phyloP scores from a whole-genome alignment of 2,888 invertebrate genomes.

The Hemistola chrysoprasaria region DNA sequence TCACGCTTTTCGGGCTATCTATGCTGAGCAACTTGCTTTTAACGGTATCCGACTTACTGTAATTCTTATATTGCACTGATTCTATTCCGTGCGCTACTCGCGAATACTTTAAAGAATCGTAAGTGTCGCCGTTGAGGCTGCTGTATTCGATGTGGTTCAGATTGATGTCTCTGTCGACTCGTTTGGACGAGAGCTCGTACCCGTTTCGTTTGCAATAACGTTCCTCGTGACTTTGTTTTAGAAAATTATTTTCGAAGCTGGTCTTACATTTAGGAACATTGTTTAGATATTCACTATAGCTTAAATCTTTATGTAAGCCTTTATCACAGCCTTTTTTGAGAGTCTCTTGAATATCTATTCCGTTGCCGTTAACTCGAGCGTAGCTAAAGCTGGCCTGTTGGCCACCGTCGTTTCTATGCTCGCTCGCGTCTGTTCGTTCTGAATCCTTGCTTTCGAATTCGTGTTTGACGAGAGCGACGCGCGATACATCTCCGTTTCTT shows the following conservation, averaged over 20 bases:
- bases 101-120: slow-evolving; percentile 79
- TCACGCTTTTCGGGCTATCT: slow-evolving; percentile 76
- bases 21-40: slow-evolving; percentile 76
- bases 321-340: slow-evolving; percentile 80
- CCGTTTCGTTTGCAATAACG: slow-evolving; percentile 73
- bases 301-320: slow-evolving; percentile 75
- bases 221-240: slow-evolving; percentile 73
- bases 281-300: slow-evolving; percentile 73
- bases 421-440: slow-evolving; percentile 56
- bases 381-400: slow-evolving; percentile 65
- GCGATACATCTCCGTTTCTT: slow-evolving; percentile 62
- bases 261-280: slow-evolving; percentile 80
- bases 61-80: slow-evolving; percentile 76
- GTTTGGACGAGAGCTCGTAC: slow-evolving; percentile 63
- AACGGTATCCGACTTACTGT: slow-evolving; percentile 76
- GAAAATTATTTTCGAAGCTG: slow-evolving; percentile 78
- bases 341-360: slow-evolving; percentile 74
- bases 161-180: slow-evolving; percentile 71
- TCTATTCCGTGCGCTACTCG: slow-evolving; percentile 77
- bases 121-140: slow-evolving; percentile 72
- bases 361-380: slow-evolving; percentile 64
- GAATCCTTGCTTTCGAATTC: slow-evolving; percentile 73
- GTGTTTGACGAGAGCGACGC: slow-evolving; percentile 69
- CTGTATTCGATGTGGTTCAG: slow-evolving; percentile 70
- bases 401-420: slow-evolving; percentile 56